Conservation (phyloP, 2,888 invertebrate species). For the Psylliodes chrysocephalus region DNA sequence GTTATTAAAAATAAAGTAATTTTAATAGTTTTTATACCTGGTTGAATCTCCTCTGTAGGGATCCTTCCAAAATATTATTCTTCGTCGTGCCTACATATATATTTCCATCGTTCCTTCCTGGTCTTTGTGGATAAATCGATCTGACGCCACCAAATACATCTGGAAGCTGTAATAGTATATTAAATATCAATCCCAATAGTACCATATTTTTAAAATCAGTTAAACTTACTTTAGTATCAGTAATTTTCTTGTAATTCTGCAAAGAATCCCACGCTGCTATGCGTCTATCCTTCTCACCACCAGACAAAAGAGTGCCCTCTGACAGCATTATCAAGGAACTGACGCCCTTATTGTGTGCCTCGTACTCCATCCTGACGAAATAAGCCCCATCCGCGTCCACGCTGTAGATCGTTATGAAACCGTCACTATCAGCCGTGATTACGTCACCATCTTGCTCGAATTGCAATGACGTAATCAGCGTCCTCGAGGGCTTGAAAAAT, state of each 20-base stretch:
- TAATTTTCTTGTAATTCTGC: slow-evolving; percentile 89
- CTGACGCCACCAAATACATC: slow-evolving; percentile 90
- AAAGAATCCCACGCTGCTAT: slow-evolving; percentile 93
- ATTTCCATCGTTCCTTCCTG: slow-evolving; percentile 88
- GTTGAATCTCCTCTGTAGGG: slow-evolving; percentile 87
- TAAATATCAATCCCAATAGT: not conserved
- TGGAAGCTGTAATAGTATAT: slow-evolving; percentile 71
- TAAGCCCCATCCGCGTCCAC: slow-evolving; percentile 88
- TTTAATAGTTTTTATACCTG: too few relatives aligned
- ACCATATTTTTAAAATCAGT: not conserved
- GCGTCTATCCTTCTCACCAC: slow-evolving; percentile 89
- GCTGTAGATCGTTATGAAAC: slow-evolving; percentile 90
- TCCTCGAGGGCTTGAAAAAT: slow-evolving; percentile 79
- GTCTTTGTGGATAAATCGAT: slow-evolving; percentile 88
- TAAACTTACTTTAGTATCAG: slow-evolving; percentile 78
- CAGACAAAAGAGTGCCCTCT: slow-evolving; percentile 89
- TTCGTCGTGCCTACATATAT: slow-evolving; percentile 91
- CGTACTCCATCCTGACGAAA: slow-evolving; percentile 88
- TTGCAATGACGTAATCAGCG: slow-evolving; percentile 86
- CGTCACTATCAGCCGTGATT: slow-evolving; percentile 91
- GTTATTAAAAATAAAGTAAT: too few relatives aligned
- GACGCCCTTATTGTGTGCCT: slow-evolving; percentile 89
- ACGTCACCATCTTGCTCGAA: slow-evolving; percentile 93
- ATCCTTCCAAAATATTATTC: slow-evolving; percentile 91
- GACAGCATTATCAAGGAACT: slow-evolving; percentile 88